Evolutionary conservation across 2,797 vertebrate genomes (phyloP), one percentile per base, ranked within the genome.

Genomic region (Gobionotothen gibberifrons): DNA sequence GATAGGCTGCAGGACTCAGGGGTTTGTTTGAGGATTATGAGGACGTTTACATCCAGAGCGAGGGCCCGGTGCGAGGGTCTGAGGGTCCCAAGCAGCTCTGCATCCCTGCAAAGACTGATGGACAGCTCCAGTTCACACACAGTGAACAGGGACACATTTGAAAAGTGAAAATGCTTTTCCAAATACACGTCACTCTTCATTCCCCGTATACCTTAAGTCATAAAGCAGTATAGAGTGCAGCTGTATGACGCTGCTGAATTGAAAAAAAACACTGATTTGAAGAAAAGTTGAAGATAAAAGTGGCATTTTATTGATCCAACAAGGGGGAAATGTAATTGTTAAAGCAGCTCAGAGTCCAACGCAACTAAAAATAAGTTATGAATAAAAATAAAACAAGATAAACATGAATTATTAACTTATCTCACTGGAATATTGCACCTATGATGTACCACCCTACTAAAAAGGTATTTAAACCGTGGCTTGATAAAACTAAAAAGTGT

Each of bases 1-100:
- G 55, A 10, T 51, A 44, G 71, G 72, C 86, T 90, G 67, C 77
- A 79, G 81, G 84, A 90, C 81, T 88, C 51, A 15, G 71, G 76
- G 81, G 79, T 74, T n/a, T 58, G 89, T 94, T 93, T 93, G 93
- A 93, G 91, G 93, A 94, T 94, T 93, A 93, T 77, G 72, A 74
- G 68, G 73, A 72, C 12, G 82, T 87, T 87, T 71, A 83, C 85
- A 76, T 89, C 86, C 88, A 83, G 82, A 87, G 89, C 16, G 67
- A 68, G 17, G 80, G 78, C 81, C 81, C 67, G 83, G 74, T 43
- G 75, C 0, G 84, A 83, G 55, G 74, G 47, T 78, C 66, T 73
- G 67, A 84, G 19, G 74, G 42, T 48, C 60, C 14, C 80, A 69
- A 74, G 76, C 74, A 53, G 80, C 57, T 55, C 48, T 61, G 44